Conservation (phyloP, 2,888 invertebrate species). For the Orchesellides sinensis region DNA sequence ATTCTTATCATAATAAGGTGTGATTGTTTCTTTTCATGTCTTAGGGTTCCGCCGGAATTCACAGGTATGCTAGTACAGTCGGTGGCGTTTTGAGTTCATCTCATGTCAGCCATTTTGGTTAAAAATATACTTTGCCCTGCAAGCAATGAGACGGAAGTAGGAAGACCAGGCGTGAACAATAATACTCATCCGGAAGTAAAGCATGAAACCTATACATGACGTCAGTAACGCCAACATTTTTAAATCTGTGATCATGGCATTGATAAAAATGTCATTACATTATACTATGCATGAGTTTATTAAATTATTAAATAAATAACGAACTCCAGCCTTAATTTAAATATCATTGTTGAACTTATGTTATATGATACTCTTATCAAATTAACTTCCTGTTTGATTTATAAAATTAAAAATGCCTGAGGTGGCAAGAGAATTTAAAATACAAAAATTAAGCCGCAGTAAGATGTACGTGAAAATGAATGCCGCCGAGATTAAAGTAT, state of each 20-base stretch:
- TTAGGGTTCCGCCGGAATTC: constrained; percentile 55
- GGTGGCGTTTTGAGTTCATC: background rate
- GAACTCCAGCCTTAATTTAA: background rate
- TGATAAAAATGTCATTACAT: background rate
- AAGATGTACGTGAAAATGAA: too few species aligned
- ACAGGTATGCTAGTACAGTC: constrained; percentile 17
- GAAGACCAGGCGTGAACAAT: background rate
- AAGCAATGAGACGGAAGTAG: background rate
- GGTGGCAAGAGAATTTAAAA: too few species aligned
- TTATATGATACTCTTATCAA: background rate
- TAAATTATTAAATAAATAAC: too few species aligned
- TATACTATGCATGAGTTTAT: too few species aligned
- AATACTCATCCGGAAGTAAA: background rate
- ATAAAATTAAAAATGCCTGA: too few species aligned
- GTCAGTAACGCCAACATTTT: background rate
- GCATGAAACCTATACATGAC: background rate
- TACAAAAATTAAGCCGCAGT: too few species aligned
- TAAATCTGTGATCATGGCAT: background rate
- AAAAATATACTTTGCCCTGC: too few species aligned
- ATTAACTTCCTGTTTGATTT: background rate
- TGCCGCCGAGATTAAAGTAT: too few species aligned
- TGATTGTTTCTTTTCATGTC: background rate
- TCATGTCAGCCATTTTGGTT: background rate
- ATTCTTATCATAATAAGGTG: background rate
- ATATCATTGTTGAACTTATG: background rate